Evolutionary conservation across 2,113 vertebrate genomes (phyloP).

Genomic region (Plotosus lineatus): DNA sequence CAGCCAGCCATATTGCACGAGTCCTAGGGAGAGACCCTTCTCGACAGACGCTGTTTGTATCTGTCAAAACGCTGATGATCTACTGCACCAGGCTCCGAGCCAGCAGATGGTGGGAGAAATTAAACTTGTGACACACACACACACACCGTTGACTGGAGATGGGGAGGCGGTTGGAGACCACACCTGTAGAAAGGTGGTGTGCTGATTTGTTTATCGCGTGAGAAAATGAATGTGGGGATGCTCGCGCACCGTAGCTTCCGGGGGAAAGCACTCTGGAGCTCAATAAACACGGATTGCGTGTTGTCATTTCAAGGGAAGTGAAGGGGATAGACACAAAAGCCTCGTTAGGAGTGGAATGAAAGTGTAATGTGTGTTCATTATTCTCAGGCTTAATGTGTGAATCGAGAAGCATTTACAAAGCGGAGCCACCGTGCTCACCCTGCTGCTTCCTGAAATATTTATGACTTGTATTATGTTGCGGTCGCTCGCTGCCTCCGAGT

Average conservation of each 20-base stretch:
- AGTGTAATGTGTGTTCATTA: conserved; percentile 23
- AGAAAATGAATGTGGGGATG: background rate
- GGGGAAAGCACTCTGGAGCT: background rate
- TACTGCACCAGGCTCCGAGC: conserved; percentile 68
- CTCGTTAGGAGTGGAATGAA: conserved; percentile 19
- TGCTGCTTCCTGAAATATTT: conserved; percentile 68
- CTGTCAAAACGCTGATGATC: conserved; percentile 72
- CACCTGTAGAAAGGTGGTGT: conserved; percentile 58
- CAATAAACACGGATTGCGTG: background rate
- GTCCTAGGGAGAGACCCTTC: conserved; percentile 70
- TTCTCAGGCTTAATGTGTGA: conserved; percentile 35
- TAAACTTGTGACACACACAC: conserved; percentile 70
- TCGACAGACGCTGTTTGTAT: conserved; percentile 75
- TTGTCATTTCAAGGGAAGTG: conserved; percentile 12
- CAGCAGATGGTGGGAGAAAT: conserved; percentile 77
- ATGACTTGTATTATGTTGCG: conserved; percentile 68
- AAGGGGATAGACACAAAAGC: background rate
- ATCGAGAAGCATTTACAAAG: conserved; percentile 61
- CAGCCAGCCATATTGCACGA: conserved; percentile 66
- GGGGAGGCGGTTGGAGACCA: conserved; percentile 54
- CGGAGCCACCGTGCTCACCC: conserved; percentile 64
- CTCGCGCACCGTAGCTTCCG: background rate
- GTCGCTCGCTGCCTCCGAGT: conserved; percentile 62
- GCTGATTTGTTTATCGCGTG: background rate
- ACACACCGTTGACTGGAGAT: conserved; percentile 60